Percentiles rank a stretch among this genome's conserved stretches.
Conservation (phyloP, 2,888 invertebrate genomes). For the Periphyllus acericola region DNA sequence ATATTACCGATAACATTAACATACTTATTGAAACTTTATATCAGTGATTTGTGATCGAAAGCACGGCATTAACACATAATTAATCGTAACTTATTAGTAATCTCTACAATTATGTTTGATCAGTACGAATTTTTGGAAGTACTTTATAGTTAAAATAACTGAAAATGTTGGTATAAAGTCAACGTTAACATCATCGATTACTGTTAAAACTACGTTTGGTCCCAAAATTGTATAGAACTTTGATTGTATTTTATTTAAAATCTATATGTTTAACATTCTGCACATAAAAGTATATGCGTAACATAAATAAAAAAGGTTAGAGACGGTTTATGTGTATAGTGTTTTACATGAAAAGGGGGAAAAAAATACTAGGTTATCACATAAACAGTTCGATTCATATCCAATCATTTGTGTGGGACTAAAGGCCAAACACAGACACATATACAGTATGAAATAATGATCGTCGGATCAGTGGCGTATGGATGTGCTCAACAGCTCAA, state of each 20-base stretch:
- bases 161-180: neutral
- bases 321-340: neutral
- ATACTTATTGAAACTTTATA: no score
- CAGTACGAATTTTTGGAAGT: no score
- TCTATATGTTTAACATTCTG: neutral
- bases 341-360: neutral
- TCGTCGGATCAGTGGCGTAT: neutral
- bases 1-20: no score
- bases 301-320: neutral
- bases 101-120: no score
- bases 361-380: neutral
- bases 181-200: neutral
- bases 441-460: slow-evolving; percentile 18
- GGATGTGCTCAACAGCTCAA: slow-evolving; percentile 21
- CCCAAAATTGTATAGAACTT: neutral
- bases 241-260: neutral
- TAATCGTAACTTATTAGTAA: no score
- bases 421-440: neutral
- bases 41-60: no score
- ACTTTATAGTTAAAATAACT: no score
- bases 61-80: no score
- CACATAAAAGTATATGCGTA: neutral
- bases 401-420: neutral
- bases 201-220: neutral
- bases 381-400: slow-evolving; percentile 21